These are phyloP conservation scores for Zosterops borbonicus DNA, from an alignment of 2,113 vertebrate genomes.

Conservation along the genomic window DNA sequence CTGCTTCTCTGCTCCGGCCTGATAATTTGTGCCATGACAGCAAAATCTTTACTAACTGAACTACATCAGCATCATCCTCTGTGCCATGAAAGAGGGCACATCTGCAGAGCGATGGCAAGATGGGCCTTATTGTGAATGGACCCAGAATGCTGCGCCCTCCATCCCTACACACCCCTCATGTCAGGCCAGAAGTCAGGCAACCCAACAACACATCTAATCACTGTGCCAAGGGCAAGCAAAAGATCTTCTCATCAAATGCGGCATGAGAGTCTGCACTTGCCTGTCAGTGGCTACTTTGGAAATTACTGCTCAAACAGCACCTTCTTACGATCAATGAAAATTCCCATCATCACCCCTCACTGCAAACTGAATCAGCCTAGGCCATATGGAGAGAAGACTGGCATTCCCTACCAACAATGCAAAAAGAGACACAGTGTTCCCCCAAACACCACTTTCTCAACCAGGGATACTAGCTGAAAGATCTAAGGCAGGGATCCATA, in stretches of 20 bases:
- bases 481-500: neutral
- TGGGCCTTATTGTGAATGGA: rapidly evolving
- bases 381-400: neutral
- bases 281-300: neutral
- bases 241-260: neutral
- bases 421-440: neutral
- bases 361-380: neutral
- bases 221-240: neutral
- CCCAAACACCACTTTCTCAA: neutral
- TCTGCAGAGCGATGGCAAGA: neutral
- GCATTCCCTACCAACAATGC: neutral
- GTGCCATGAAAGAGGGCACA: neutral
- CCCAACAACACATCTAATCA: neutral
- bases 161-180: neutral
- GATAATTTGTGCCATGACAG: neutral
- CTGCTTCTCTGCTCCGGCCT: neutral
- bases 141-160: neutral
- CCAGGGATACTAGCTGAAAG: neutral
- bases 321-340: neutral
- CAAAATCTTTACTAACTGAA: neutral
- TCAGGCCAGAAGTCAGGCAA: neutral
- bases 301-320: neutral
- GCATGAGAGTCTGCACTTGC: neutral
- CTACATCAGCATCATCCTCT: neutral
- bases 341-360: neutral